Evolutionary conservation across 2,888 invertebrate species (phyloP).

Genomic region (Spatulosminthurus flaviceps): DNA sequence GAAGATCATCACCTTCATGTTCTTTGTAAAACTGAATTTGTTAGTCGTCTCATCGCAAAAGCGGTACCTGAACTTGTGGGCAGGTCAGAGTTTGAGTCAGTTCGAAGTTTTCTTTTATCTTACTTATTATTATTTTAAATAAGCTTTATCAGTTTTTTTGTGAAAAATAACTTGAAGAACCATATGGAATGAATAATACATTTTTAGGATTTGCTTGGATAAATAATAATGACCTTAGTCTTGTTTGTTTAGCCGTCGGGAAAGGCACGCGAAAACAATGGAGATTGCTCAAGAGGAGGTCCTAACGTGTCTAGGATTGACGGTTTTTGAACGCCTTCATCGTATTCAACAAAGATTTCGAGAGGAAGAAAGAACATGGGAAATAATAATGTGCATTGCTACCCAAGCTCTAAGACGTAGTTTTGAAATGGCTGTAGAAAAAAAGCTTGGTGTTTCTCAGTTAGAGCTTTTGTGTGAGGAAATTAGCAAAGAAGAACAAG

Average conservation of each 20-base stretch:
- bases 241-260: conserved; percentile 79
- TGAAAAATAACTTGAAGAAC: no score
- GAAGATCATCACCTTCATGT: conserved; percentile 88
- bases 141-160: background rate
- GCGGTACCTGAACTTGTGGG: conserved; percentile 92
- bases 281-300: conserved; percentile 98
- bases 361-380: conserved; percentile 94
- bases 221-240: no score
- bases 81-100: conserved; percentile 69
- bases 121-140: background rate
- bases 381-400: conserved; percentile 87
- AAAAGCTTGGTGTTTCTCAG: conserved; percentile 87
- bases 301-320: conserved; percentile 91
- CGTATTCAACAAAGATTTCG: conserved; percentile 85
- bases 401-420: conserved; percentile 87
- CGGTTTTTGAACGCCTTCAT: conserved; percentile 89
- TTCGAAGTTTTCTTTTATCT: conserved; percentile 7
- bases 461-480: conserved; percentile 88
- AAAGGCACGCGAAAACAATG: conserved; percentile 94
- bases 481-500: conserved; percentile 84
- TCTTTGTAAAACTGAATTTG: conserved; percentile 86
- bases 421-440: conserved; percentile 88
- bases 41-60: conserved; percentile 84
- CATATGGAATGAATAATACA: no score
- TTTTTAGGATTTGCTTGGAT: no score